Conservation (phyloP, 2,888 invertebrate species). For the Tetrapedia diversipes region DNA sequence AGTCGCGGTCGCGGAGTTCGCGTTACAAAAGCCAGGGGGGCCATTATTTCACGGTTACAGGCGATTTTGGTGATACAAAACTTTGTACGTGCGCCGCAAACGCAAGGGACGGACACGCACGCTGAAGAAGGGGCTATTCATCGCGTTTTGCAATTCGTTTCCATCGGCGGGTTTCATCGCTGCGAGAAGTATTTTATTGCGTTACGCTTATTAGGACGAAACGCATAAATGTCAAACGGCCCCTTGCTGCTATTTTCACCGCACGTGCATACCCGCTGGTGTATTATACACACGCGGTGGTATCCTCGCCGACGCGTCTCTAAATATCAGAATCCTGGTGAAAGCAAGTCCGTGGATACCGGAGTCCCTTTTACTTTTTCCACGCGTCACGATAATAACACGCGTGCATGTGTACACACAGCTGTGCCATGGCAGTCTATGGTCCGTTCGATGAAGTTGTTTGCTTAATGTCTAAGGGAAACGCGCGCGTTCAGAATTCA, state of each 20-base stretch:
- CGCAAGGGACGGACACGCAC: background rate
- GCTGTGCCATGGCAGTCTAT: no score
- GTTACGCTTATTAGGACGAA: conserved; percentile 53
- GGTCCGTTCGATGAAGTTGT: conserved; percentile 36
- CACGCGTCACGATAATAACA: conserved; percentile 15
- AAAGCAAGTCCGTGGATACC: conserved; percentile 41
- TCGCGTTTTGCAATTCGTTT: conserved; percentile 34
- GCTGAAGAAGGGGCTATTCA: background rate
- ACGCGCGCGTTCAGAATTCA: conserved; percentile 12
- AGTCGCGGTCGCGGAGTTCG: background rate
- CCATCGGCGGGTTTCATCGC: conserved; percentile 7
- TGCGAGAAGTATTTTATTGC: conserved; percentile 48
- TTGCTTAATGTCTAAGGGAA: conserved; percentile 5
- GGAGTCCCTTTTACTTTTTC: conserved; percentile 52
- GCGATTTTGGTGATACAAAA: conserved; percentile 22
- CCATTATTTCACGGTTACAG: conserved; percentile 24
- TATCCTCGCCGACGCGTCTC: conserved; percentile 29
- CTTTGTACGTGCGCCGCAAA: background rate
- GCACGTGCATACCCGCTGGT: no score
- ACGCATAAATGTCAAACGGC: conserved; percentile 56
- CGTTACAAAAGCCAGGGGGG: background rate
- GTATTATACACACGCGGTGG: no score
- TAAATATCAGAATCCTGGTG: conserved; percentile 39
- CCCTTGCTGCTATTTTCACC: conserved; percentile 43
- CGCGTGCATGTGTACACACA: no score